Evolutionary conservation across 1,140 invertebrate species (phyloP), one percentile per base, ranked within the genome.

Genomic region (Planococcus citri): DNA sequence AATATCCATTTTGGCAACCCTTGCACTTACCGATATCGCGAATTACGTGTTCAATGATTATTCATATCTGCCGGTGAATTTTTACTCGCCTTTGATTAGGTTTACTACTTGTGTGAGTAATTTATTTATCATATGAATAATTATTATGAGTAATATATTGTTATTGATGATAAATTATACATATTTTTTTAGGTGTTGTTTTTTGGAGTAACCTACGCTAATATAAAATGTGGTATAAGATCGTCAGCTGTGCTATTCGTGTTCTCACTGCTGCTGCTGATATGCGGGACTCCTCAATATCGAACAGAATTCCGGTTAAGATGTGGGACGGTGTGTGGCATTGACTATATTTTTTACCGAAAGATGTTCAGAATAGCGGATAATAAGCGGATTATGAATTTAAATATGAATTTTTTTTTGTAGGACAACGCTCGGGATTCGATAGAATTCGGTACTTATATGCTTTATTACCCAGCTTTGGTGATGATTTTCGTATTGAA

Each of bases 201-300:
- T 72, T 82, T 83, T 41, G 78, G 85, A 38, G 80, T 95, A 71
- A 79, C 92, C 72, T 80, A 85, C 71, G 88, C 87, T 72, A 94
- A 94, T 77, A 85, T 86, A 76, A 90, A 88, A 77, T 84, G 85
- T 82, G 94, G 94, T 27, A 81, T 95, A 72, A 81, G 88, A 74
- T 89, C 91, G 12, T 95, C 94, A n/a, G 94, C 93, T 24, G 81
- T 92, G 64, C 79, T 92, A 73, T 94, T 95, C 77, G 78, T 92
- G 41, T 97, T 95, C 80, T 97, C 92, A 92, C 81, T 94, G 25
- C 76, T 92, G 1, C 76, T 90, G 60, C 77, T 81, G 4, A 12
- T 95, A 27, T 87, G 84, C 73, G 88, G 88, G 29, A 78, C 87
- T 71, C 81, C 91, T 21, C 87, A 88, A 74, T 89, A 90, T 74